Evolutionary conservation across 2,797 vertebrate genomes (phyloP), one percentile per base, ranked within the genome.

Genomic region (Chanos chanos): DNA sequence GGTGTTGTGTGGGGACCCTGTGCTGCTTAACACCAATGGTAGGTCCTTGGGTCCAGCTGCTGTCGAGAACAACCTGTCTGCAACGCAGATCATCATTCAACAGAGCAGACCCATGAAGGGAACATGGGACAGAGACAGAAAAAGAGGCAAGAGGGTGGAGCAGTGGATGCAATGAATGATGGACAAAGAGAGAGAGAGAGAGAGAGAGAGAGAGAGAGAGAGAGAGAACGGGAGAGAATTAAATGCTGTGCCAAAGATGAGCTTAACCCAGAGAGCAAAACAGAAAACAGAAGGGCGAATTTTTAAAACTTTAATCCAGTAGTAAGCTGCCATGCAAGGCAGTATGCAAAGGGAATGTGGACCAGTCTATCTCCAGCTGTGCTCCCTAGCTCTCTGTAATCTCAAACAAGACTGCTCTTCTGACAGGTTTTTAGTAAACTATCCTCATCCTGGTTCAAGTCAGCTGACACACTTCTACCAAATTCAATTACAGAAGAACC

Each of bases 231-330:
- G 66, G 27, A 69, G 52, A 50, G 30, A 65, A 67, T 77, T 79
- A 61, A 70, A 72, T 55, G 70, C 62, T 68, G 28, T 66, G 31
- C 51, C n/a, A 72, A 57, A 74, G 66, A 64, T 65, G 52, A 66
- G 28, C 66, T 75, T 71, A 68, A 64, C 55, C 28, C 53, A 57
- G 55, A 71, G 59, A 67, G 75, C 61, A 48, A 71, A 77, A 52
- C 67, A 65, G 56, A 48, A 71, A 77, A 52, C 67, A 65, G 56
- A 67, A 51, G 54, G 70, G 53, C 54, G 44, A 61, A 51, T 33
- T 59, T 59, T 34, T 61, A 62, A 49, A 43, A 66, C 36, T 45
- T 50, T 63, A 72, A 72, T 72, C 62, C 66, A 30, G 45, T 28
- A 41, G 31, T 18, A 71, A 51, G 19, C 61, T 70, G 61, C 52